Conservation (phyloP, 2,888 invertebrate species). For the Pasiphila rectangulata region DNA sequence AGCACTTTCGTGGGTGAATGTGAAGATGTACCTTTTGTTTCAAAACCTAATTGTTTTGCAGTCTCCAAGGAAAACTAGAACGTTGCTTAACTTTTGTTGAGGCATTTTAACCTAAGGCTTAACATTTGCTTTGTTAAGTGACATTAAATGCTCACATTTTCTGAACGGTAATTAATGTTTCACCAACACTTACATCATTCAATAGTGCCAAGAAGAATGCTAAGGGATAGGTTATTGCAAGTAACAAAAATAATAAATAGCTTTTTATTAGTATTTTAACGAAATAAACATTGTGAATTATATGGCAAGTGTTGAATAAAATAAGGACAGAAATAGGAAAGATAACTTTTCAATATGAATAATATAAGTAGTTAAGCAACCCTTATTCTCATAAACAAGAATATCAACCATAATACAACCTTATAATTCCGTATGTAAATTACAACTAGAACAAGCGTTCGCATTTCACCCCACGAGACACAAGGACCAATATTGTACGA, state of each 20-base stretch:
- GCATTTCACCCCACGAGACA: constrained; percentile 64
- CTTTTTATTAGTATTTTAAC: too few relatives aligned
- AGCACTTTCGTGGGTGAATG: constrained; percentile 32
- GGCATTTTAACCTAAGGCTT: too few relatives aligned
- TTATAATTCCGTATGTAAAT: constrained; percentile 79
- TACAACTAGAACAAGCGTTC: constrained; percentile 71
- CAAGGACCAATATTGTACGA: constrained; percentile 41
- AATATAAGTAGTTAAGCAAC: constrained; percentile 27
- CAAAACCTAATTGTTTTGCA: constrained; percentile 25
- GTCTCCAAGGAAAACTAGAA: constrained; percentile 13
- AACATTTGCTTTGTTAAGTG: too few relatives aligned
- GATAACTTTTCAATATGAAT: constrained; percentile 27
- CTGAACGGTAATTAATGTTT: too few relatives aligned
- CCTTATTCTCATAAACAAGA: constrained; percentile 56
- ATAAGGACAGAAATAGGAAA: constrained; percentile 12
- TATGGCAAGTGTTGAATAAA: too few relatives aligned
- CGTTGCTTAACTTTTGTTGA: neutral
- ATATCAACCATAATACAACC: constrained; percentile 65
- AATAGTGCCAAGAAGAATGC: too few relatives aligned
- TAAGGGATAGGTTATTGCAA: too few relatives aligned
- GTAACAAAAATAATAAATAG: too few relatives aligned
- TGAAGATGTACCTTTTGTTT: constrained; percentile 16
- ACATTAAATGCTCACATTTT: too few relatives aligned
- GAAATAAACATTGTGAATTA: too few relatives aligned
- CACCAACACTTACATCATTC: too few relatives aligned